phyloP scores from a whole-genome alignment of 2,113 vertebrate species.

The Cyprinodon brontotheroides region DNA sequence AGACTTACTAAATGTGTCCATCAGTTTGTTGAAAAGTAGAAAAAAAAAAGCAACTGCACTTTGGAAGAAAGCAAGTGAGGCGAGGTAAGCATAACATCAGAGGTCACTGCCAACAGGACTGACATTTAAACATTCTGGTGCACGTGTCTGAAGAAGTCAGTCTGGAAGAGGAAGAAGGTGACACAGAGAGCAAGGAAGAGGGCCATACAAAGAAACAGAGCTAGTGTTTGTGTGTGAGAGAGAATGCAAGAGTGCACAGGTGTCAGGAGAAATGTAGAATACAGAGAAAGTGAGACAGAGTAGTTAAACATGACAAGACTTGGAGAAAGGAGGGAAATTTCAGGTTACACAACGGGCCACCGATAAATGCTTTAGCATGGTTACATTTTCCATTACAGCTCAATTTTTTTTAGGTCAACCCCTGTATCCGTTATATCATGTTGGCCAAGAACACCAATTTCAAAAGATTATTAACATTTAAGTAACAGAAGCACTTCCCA shows the following conservation, averaged over 20 bases:
- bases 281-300: conserved; percentile 12
- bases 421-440: not conserved
- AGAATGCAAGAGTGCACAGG: not conserved
- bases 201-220: conserved; percentile 17
- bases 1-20: conserved; percentile 2
- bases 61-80: conserved; percentile 31
- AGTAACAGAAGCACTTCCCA: conserved; percentile 4
- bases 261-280: conserved; percentile 15
- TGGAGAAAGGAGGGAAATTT: conserved; percentile 3
- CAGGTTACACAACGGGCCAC: not conserved
- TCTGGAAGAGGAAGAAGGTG: not conserved
- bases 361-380: not conserved
- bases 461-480: conserved; percentile 45
- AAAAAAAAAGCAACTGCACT: conserved; percentile 14
- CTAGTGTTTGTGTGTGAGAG: conserved; percentile 14
- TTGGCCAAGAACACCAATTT: not conserved
- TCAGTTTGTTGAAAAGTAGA: conserved; percentile 22
- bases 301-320: conserved; percentile 29
- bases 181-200: conserved; percentile 1
- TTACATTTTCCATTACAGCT: not conserved
- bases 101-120: conserved; percentile 64
- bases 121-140: conserved; percentile 80
- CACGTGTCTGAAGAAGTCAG: conserved; percentile 56
- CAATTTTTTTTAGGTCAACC: not conserved
- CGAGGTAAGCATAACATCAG: conserved; percentile 60